Evolutionary conservation across 2,113 vertebrate genomes (phyloP).

Genomic region (Stegastes partitus): DNA sequence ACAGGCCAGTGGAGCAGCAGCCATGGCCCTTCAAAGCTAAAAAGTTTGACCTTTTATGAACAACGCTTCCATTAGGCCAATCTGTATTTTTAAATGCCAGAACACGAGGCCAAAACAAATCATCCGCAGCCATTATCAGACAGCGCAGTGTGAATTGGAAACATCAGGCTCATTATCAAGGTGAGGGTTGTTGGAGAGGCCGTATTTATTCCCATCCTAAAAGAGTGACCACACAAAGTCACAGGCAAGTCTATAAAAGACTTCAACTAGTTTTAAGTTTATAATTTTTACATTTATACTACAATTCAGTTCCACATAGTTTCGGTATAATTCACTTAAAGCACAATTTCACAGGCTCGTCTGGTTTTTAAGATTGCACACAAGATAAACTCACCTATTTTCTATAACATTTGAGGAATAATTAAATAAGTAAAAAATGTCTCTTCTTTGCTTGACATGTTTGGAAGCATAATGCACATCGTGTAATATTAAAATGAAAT

Average conservation of each 20-base stretch:
- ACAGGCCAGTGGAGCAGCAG: neutral
- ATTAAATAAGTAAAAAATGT: neutral
- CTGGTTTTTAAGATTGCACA: neutral
- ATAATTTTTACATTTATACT: no score
- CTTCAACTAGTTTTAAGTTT: neutral
- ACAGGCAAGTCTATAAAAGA: neutral
- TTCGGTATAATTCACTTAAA: neutral
- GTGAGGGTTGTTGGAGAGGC: slow-evolving; percentile 31
- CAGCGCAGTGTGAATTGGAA: slow-evolving; percentile 19
- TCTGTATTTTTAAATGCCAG: slow-evolving; percentile 63
- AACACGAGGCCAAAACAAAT: slow-evolving; percentile 39
- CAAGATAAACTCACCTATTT: neutral
- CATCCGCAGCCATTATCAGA: slow-evolving; percentile 35
- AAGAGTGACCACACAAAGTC: slow-evolving; percentile 3
- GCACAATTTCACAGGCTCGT: neutral
- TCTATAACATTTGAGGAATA: no score
- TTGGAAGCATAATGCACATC: slow-evolving; percentile 1
- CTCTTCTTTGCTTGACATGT: neutral
- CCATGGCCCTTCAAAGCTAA: slow-evolving; percentile 35
- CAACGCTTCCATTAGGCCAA: slow-evolving; percentile 41
- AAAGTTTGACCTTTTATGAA: slow-evolving; percentile 56
- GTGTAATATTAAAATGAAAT: slow-evolving; percentile 5
- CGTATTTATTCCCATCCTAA: slow-evolving; percentile 5
- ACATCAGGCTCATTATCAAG: slow-evolving; percentile 36
- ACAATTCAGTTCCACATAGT: neutral